Evolutionary conservation across 1,140 invertebrate genomes (phyloP).

Genomic region (Brachionus angularis): DNA sequence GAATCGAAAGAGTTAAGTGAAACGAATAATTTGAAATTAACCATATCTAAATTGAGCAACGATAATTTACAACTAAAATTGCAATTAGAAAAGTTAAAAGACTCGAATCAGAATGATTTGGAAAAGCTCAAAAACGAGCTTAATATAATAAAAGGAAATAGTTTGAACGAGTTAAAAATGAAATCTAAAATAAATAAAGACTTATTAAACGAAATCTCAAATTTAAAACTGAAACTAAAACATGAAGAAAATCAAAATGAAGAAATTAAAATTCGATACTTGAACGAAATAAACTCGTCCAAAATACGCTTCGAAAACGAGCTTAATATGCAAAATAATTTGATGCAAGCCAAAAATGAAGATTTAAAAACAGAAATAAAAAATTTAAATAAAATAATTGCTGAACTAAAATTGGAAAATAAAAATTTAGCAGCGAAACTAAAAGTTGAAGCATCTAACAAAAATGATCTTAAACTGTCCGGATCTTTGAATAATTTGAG

Average conservation of each 20-base stretch:
- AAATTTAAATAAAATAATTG: slow-evolving; percentile 1
- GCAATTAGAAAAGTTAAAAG: not conserved
- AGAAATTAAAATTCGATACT: not conserved
- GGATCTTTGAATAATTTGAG: no score
- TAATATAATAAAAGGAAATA: no score
- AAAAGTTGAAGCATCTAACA: not conserved
- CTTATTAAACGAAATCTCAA: not conserved
- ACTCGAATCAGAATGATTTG: slow-evolving; percentile 8
- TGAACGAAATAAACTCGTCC: not conserved
- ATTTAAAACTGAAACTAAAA: slow-evolving; percentile 14
- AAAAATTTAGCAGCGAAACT: not conserved
- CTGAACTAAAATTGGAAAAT: not conserved
- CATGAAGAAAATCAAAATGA: not conserved
- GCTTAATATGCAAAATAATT: not conserved
- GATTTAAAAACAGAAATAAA: slow-evolving; percentile 16
- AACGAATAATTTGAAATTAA: not conserved
- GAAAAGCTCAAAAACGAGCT: not conserved
- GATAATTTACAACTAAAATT: slow-evolving; percentile 7
- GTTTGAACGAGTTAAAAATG: not conserved
- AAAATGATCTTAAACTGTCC: no score
- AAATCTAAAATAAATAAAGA: slow-evolving; percentile 19
- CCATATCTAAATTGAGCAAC: not conserved
- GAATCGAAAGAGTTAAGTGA: slow-evolving; percentile 12
- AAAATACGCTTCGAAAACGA: not conserved
- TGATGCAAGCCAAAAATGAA: slow-evolving; percentile 11